phyloP scores from a whole-genome alignment of 2,888 invertebrate genomes.

The Idaea dimidiata region DNA sequence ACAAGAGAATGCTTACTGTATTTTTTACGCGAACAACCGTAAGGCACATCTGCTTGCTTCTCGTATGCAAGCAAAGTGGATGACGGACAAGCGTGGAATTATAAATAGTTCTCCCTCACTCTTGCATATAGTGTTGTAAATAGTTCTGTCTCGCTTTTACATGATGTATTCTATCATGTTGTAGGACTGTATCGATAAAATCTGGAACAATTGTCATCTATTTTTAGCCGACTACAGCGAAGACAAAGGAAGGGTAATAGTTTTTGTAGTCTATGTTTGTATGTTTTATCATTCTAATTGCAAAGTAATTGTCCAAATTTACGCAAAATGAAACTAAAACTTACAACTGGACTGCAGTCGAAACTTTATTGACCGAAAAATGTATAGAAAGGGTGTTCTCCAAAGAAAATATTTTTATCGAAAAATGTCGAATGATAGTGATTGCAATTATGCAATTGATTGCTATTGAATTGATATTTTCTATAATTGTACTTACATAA shows the following conservation, averaged over 20 bases:
- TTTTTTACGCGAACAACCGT: conserved; percentile 30
- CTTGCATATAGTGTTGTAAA: not conserved
- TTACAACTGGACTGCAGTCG: no score
- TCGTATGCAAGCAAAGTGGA: not conserved
- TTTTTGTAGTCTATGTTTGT: no score
- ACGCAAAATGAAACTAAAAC: no score
- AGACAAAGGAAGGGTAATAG: not conserved
- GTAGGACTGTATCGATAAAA: not conserved
- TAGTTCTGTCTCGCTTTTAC: not conserved
- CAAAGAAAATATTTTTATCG: no score
- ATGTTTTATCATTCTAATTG: not conserved
- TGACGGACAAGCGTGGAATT: conserved; percentile 3
- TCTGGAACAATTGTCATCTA: not conserved
- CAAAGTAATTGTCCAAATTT: no score
- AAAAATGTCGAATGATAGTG: no score
- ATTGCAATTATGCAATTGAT: no score
- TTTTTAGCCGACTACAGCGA: not conserved
- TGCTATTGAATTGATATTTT: no score
- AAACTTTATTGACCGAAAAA: no score
- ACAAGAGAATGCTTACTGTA: conserved; percentile 29
- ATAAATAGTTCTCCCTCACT: not conserved
- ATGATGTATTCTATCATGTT: not conserved
- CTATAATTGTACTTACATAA: no score
- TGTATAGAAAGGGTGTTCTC: no score
- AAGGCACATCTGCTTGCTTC: conserved; percentile 5